A percentile compares a stretch with the other conserved stretches of the same genome.
Evolutionary conservation across 2,797 vertebrate genomes (phyloP).

Genomic region (Propithecus deckenii): DNA sequence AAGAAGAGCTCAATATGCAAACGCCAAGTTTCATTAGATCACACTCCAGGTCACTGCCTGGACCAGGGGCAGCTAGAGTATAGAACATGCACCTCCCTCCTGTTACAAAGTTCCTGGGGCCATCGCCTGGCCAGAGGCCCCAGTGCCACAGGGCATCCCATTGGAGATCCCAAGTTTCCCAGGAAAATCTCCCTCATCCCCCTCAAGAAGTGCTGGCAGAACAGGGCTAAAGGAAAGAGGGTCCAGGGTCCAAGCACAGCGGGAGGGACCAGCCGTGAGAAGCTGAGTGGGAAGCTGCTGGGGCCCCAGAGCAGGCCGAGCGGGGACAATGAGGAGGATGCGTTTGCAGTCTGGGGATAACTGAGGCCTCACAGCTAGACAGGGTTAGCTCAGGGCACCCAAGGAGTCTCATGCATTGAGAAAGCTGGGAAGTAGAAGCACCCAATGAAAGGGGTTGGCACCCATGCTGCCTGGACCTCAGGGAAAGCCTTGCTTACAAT

Average conservation of each 20-base stretch:
- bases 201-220: background rate
- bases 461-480: background rate
- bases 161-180: background rate
- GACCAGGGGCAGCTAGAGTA: background rate
- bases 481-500: background rate
- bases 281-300: background rate
- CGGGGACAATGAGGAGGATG: background rate
- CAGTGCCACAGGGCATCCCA: background rate
- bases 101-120: background rate
- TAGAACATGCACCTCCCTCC: background rate
- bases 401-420: background rate
- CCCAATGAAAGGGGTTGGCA: background rate
- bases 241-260: background rate
- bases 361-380: background rate
- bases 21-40: background rate
- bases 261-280: background rate
- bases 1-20: slow-evolving; percentile 12
- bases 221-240: background rate
- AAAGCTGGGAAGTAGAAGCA: background rate
- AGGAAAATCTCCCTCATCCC: background rate
- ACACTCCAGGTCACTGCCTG: background rate
- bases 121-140: background rate
- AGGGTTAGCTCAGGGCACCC: background rate
- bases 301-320: background rate
- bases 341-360: background rate